Conservation (phyloP, 2,888 invertebrate species). For the Aspidiotus destructor region DNA sequence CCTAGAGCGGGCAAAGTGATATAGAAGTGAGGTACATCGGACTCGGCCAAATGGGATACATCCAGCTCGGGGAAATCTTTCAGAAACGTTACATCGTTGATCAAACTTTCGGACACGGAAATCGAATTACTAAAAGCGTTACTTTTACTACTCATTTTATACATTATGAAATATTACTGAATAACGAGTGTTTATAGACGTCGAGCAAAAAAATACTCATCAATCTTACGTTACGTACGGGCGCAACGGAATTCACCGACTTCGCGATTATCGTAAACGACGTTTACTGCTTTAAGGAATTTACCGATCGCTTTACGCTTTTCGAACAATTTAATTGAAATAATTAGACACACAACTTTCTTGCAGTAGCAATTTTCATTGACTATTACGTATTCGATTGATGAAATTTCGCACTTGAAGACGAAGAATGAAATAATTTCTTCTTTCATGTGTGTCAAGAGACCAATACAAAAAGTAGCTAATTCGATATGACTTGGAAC, state of each 20-base stretch:
- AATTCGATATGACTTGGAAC: no score
- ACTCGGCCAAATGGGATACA: conserved; percentile 7
- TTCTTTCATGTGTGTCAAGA: no score
- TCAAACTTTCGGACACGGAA: conserved; percentile 23
- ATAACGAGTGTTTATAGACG: conserved; percentile 29
- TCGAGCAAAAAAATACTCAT: conserved; percentile 28
- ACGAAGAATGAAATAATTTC: no score
- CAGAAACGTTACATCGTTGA: conserved; percentile 18
- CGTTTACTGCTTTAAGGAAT: no score
- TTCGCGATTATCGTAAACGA: not conserved
- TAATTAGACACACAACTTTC: no score
- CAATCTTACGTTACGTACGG: conserved; percentile 17
- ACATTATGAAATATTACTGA: conserved; percentile 30
- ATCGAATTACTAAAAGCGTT: conserved; percentile 23
- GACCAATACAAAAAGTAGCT: no score
- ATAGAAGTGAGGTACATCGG: conserved; percentile 42
- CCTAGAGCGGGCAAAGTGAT: conserved; percentile 80
- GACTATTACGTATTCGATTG: no score
- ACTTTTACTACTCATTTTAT: conserved; percentile 18
- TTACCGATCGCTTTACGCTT: no score
- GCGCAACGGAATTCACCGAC: not conserved
- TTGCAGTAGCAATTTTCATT: no score
- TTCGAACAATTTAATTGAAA: no score
- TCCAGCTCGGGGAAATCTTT: conserved; percentile 19
- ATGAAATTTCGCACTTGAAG: no score